Evolutionary conservation across 2,113 vertebrate species (phyloP).

Genomic region (Perca flavescens): DNA sequence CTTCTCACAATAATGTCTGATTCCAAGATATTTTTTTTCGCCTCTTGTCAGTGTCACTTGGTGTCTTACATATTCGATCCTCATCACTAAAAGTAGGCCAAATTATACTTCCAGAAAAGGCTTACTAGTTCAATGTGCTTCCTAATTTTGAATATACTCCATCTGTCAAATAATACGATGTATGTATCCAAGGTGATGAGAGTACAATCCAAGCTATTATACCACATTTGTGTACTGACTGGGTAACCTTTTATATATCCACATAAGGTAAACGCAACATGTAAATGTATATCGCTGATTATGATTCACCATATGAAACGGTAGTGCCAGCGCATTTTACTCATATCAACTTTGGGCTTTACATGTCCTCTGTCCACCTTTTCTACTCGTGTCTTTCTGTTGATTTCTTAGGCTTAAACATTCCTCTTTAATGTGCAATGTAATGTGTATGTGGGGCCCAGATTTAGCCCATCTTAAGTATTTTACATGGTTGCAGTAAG

Average conservation of each 20-base stretch:
- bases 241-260: conserved; percentile 12
- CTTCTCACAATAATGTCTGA: not conserved
- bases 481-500: conserved; percentile 39
- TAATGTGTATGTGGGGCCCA: conserved; percentile 34
- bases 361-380: conserved; percentile 25
- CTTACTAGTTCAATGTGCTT: not conserved
- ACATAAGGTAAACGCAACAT: conserved; percentile 29
- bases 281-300: conserved; percentile 38
- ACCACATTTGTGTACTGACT: conserved; percentile 25
- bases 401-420: conserved; percentile 53
- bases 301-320: conserved; percentile 19
- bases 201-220: not conserved
- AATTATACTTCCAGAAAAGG: conserved; percentile 21
- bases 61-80: conserved; percentile 31
- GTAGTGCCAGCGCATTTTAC: conserved; percentile 43
- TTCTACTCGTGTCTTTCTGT: conserved; percentile 11
- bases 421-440: conserved; percentile 68
- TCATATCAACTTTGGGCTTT: conserved; percentile 42
- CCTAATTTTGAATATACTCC: conserved; percentile 18
- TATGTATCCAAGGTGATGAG: conserved; percentile 1
- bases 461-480: conserved; percentile 28
- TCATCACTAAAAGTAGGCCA: not conserved
- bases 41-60: not conserved
- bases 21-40: not conserved
- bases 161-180: not conserved